Conservation (phyloP, 2,797 vertebrate genomes). For the Gambusia yucatana region DNA sequence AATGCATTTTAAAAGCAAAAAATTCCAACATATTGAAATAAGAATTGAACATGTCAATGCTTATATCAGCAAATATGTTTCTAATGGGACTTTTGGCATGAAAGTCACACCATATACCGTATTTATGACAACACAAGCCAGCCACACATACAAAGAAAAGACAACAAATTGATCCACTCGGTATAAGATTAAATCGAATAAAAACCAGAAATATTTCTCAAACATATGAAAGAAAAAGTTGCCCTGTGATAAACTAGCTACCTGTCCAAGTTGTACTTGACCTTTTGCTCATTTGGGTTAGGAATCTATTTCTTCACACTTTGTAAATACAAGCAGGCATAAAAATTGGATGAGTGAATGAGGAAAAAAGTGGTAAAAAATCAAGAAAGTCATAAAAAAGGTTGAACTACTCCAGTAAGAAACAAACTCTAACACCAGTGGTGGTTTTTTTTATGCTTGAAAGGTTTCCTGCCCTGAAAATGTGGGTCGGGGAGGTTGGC, state of each 20-base stretch:
- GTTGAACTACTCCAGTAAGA: too few species aligned
- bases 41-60: not conserved
- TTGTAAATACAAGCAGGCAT: too few species aligned
- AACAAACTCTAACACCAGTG: too few species aligned
- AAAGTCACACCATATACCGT: not conserved
- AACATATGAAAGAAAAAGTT: not conserved
- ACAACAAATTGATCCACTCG: not conserved
- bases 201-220: not conserved
- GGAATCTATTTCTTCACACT: not conserved
- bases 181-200: not conserved
- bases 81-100: not conserved
- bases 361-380: too few species aligned
- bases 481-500: too few species aligned
- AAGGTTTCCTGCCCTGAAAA: too few species aligned
- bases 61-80: not conserved
- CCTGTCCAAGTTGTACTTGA: not conserved
- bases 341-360: too few species aligned
- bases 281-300: not conserved
- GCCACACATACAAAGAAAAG: not conserved
- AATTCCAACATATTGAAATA: not conserved
- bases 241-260: not conserved
- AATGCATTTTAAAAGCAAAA: conserved; percentile 15
- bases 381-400: too few species aligned
- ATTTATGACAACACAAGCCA: not conserved
- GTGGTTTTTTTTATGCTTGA: too few species aligned